Conservation (phyloP, 2,888 invertebrate genomes). For the Hypselothyrea guttata region DNA sequence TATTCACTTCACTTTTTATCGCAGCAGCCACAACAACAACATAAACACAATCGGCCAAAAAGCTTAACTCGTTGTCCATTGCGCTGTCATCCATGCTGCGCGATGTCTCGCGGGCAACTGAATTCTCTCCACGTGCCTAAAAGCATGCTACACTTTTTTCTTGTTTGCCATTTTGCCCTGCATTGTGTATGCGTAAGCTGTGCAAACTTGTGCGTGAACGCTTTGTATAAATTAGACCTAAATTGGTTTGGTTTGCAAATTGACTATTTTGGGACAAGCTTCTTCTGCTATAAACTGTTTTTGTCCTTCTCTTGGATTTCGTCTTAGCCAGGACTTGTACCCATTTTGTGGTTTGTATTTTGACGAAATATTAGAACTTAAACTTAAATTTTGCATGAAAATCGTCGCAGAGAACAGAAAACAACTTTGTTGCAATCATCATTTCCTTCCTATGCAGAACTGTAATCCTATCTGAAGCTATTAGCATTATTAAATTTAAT, state of each 20-base stretch:
- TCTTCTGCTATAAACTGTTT: too few species aligned
- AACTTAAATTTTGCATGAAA: neutral
- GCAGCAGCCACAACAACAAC: conserved; percentile 20
- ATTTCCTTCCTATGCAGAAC: too few species aligned
- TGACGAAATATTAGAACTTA: too few species aligned
- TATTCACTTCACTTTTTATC: too few species aligned
- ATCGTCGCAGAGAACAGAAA: neutral
- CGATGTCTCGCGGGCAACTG: conserved; percentile 62
- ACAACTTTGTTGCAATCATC: too few species aligned
- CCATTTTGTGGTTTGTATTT: conserved; percentile 18
- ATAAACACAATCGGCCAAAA: conserved; percentile 7
- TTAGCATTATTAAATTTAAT: too few species aligned
- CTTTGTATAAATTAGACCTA: conserved; percentile 2
- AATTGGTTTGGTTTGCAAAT: neutral
- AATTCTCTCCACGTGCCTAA: conserved; percentile 13
- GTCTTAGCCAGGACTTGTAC: neutral
- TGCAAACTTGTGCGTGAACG: neutral
- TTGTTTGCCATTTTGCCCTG: neutral
- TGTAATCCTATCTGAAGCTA: too few species aligned
- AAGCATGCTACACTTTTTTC: conserved; percentile 38
- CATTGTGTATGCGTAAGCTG: conserved; percentile 29
- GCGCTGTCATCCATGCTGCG: conserved; percentile 45
- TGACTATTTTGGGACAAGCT: neutral
- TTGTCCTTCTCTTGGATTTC: neutral
- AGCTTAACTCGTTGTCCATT: conserved; percentile 27